phyloP scores from a whole-genome alignment of 2,888 invertebrate genomes.

The Mantis religiosa region DNA sequence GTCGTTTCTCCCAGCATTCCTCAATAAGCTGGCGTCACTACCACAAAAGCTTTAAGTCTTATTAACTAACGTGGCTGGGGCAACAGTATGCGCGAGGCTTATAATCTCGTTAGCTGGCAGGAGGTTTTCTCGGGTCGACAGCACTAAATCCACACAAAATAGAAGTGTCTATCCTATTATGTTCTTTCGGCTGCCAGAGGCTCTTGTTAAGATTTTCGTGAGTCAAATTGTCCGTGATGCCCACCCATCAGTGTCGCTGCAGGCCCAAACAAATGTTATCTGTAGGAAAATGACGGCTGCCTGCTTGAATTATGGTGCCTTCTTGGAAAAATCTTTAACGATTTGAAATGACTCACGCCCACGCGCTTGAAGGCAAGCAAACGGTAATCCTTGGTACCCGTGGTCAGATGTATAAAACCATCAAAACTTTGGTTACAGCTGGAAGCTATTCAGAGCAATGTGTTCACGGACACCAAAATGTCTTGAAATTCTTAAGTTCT shows the following conservation, averaged over 20 bases:
- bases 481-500: too few species aligned
- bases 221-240: neutral
- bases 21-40: neutral
- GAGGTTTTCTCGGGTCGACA: neutral
- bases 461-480: too few species aligned
- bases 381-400: too few species aligned
- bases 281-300: neutral
- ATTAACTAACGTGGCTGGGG: neutral
- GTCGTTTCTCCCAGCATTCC: neutral
- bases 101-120: constrained; percentile 1
- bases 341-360: neutral
- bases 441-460: too few species aligned
- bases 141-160: neutral
- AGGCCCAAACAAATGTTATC: neutral
- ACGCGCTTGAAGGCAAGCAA: too few species aligned
- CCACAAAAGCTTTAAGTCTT: neutral
- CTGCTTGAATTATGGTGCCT: neutral
- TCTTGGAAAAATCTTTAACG: neutral
- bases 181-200: neutral
- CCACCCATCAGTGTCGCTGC: neutral
- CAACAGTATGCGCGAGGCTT: neutral
- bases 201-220: neutral
- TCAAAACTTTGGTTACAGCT: too few species aligned
- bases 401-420: too few species aligned
- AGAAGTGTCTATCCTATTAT: neutral